phyloP scores from a whole-genome alignment of 2,113 vertebrate genomes.

The Hemicordylus capensis region DNA sequence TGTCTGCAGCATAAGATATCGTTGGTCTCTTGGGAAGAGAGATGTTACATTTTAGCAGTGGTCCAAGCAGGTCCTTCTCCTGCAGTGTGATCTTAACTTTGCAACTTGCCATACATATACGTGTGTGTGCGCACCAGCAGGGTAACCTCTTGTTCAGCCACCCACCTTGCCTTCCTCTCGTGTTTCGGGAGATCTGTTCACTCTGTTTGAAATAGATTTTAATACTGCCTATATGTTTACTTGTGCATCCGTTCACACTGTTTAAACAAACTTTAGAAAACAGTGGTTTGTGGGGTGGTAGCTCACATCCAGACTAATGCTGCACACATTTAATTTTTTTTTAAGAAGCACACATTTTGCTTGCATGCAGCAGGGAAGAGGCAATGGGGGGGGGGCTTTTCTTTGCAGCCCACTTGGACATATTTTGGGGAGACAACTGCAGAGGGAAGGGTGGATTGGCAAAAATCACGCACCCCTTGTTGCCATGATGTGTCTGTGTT shows the following conservation, averaged over 20 bases:
- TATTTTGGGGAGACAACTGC: too few relatives aligned
- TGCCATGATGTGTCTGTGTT: too few relatives aligned
- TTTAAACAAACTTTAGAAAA: background rate
- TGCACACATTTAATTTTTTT: too few relatives aligned
- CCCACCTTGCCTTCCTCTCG: background rate
- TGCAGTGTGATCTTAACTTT: background rate
- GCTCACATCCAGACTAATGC: too few relatives aligned
- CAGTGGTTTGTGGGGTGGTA: background rate
- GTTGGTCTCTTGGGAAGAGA: background rate
- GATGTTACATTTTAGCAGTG: background rate
- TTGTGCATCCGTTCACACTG: background rate
- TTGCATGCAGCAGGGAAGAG: too few relatives aligned
- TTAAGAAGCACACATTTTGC: too few relatives aligned
- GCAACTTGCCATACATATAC: background rate
- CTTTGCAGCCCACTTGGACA: too few relatives aligned
- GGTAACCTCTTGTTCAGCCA: background rate
- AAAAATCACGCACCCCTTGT: too few relatives aligned
- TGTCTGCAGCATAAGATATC: background rate
- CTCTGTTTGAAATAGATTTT: background rate
- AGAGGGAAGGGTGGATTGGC: too few relatives aligned
- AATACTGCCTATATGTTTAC: background rate
- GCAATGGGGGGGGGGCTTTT: too few relatives aligned
- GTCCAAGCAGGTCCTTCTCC: background rate
- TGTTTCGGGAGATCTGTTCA: background rate
- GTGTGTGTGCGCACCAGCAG: background rate